Evolutionary conservation across 2,797 vertebrate genomes (phyloP), one percentile per base, ranked within the genome.

Genomic region (Pipistrellus pipistrellus): DNA sequence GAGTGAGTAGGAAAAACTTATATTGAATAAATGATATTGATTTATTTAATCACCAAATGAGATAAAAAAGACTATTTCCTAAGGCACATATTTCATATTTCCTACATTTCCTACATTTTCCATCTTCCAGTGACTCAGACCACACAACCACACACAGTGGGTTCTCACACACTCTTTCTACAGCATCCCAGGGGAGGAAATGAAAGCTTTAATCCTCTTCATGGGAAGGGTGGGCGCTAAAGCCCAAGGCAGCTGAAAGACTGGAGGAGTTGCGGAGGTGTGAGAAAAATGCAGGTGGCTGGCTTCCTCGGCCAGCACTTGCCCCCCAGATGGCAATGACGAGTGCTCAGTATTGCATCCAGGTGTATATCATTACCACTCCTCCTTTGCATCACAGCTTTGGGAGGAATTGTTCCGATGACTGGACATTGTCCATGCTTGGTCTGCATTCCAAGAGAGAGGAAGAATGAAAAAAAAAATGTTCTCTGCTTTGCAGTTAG

Each of bases 391-490:
- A 62, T 59, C 82, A 75, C 15, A 69, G 27, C 20, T 48, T 87
- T 78, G 44, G 38, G 71, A 64, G 38, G 59, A 44, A 75, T 87
- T 78, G 21, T 55, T 76, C 14, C n/a, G 44, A 51, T 53, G 71
- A 46, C 30, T 73, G 62, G 48, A 88, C 77, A 81, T 18, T 88
- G 90, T 81, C 82, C 73, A 55, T 55, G 30, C 20, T 62, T 94
- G 53, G 17, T 94, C 46, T 90, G 30, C 41, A 68, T 80, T 95
- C 78, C 72, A 71, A 53, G 25, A 53, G 64, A 46, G 11, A 73
- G 4, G 18, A 53, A 90, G 84, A 44, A 77, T 76, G 77, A 57
- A 73, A 91, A 85, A 91, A 85, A 32, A 85, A n/a, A 46, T 35
- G 13, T 77, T 85, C 51, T 62, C 8, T 90, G 48, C 21, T 78